Percentiles rank a stretch among this genome's conserved stretches.
These are phyloP conservation scores for Romanogobio albipinnatus DNA, from an alignment of 2,113 vertebrate species.

Conservation along the genomic window DNA sequence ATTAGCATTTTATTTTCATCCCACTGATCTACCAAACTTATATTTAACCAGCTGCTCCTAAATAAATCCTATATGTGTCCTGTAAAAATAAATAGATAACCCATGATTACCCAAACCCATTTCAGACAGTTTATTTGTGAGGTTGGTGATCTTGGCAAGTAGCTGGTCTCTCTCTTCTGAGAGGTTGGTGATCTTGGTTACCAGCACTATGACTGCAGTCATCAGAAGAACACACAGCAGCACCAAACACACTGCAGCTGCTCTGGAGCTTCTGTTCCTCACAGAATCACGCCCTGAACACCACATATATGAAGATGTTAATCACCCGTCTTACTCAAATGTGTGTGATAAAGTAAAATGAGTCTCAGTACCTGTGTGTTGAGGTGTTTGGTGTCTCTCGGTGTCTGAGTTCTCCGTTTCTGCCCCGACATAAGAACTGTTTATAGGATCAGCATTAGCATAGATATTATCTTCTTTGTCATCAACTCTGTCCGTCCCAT, in stretches of 20 bases:
- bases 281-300: not conserved
- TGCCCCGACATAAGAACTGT: not conserved
- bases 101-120: not conserved
- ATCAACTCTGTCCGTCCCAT: not conserved
- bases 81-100: too few relatives aligned
- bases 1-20: not conserved
- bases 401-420: not conserved
- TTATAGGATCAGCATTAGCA: not conserved
- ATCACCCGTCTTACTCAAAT: not conserved
- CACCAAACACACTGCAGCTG: not conserved
- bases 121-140: not conserved
- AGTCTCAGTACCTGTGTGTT: not conserved
- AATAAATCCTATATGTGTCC: too few relatives aligned
- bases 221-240: constrained; percentile 7
- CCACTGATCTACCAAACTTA: not conserved
- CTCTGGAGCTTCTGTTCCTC: not conserved
- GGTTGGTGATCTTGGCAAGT: not conserved
- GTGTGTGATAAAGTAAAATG: not conserved
- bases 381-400: not conserved
- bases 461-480: not conserved
- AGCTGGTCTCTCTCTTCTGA: not conserved
- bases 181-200: not conserved
- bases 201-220: not conserved
- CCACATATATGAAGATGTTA: not conserved
- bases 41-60: too few relatives aligned